Evolutionary conservation across 2,797 vertebrate genomes (phyloP), one percentile per base, ranked within the genome.

Genomic region (Hoplostethus mediterraneus): DNA sequence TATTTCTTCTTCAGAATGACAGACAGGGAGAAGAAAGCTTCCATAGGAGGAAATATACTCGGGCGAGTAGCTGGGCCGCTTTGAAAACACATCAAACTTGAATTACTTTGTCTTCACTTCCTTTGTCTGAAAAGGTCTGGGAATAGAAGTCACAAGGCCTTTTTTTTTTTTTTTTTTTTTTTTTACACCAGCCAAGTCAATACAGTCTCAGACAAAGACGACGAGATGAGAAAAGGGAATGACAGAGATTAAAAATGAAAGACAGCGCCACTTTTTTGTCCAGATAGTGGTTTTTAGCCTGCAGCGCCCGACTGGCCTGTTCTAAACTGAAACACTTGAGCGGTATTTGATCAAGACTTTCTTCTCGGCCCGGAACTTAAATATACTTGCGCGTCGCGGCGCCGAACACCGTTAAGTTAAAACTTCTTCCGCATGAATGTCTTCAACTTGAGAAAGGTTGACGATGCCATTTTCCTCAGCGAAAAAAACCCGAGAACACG

Each of bases 181-280:
- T 21, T 28, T 28, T 44, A 11, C 48, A 30, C 53, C 67, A 17
- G 38, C 61, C 40, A 73, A 86, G 80, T 87, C 77, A 61, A 81
- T 77, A 89, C 62, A 5, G 49, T 72, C 72, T 77, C 59, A 83
- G 77, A 84, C 73, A 73, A 82, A 80, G 64, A 62, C 52, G 16
- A 58, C 33, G 70, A 82, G 77, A 90, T 83, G 84, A 85, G 63
- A 85, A 80, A 85, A 80, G 56, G 58, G 79, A 85, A 89, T 85
- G 85, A 81, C 81, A 83, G 81, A 87, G 81, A 87, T 90, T 85
- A 80, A 87, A 90, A 85, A 90, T 88, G 75, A 82, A 88, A 79
- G 81, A 89, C 71, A 68, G 79, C 66, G 81, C 63, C 79, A 84
- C 73, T 82, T 83, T 83, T 68, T 81, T 80, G 86, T 86, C 85